These are phyloP conservation scores for Conomelus anceps DNA, from an alignment of 2,888 invertebrate genomes.

Conservation along the genomic window DNA sequence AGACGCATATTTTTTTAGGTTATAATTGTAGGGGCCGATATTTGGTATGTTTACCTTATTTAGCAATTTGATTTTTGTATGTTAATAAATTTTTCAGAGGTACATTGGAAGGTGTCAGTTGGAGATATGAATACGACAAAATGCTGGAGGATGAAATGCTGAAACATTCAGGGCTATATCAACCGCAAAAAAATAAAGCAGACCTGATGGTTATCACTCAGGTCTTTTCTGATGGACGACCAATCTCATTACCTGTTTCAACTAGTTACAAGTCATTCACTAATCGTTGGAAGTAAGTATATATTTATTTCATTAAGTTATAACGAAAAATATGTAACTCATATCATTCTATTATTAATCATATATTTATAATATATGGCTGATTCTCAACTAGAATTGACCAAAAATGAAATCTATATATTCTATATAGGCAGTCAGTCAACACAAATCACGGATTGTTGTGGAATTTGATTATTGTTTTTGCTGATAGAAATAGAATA, in stretches of 20 bases:
- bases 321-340: too few species aligned
- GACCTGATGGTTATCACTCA: conserved; percentile 85
- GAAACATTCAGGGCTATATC: conserved; percentile 82
- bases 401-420: too few species aligned
- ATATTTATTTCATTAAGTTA: background rate
- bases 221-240: conserved; percentile 70
- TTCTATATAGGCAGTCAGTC: too few species aligned
- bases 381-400: too few species aligned
- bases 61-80: too few species aligned
- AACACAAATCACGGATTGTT: too few species aligned
- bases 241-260: conserved; percentile 76
- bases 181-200: conserved; percentile 61
- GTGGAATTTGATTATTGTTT: too few species aligned
- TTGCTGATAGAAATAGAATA: too few species aligned
- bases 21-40: too few species aligned
- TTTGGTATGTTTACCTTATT: too few species aligned
- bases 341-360: too few species aligned
- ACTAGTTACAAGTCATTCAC: conserved; percentile 90
- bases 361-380: too few species aligned
- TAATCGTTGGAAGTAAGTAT: conserved; percentile 81
- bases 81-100: conserved; percentile 55
- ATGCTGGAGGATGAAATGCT: conserved; percentile 81
- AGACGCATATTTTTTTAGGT: background rate
- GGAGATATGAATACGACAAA: conserved; percentile 81
- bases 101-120: conserved; percentile 82